A percentile compares a stretch with the other conserved stretches of the same genome.
phyloP scores from a whole-genome alignment of 2,113 vertebrate genomes.

The Nycticorax nycticorax region DNA sequence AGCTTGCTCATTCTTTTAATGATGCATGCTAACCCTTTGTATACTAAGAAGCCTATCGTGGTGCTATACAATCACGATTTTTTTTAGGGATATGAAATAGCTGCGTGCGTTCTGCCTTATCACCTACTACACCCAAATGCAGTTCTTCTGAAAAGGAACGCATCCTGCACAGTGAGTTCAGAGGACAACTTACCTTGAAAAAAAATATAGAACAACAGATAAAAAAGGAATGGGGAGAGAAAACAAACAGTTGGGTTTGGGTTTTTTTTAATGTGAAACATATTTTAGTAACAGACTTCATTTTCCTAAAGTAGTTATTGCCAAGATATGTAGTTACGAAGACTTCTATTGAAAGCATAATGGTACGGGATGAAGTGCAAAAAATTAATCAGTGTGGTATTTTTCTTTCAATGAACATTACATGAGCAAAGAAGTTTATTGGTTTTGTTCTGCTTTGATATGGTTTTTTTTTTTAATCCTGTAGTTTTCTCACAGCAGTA shows the following conservation, averaged over 20 bases:
- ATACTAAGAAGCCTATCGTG: slow-evolving; percentile 51
- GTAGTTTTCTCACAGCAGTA: neutral
- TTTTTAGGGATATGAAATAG: slow-evolving; percentile 7
- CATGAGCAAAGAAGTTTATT: neutral
- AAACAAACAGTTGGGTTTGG: neutral
- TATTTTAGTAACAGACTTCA: neutral
- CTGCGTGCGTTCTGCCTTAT: neutral
- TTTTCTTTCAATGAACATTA: neutral
- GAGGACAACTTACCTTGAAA: neutral
- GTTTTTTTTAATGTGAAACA: neutral
- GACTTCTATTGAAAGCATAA: neutral
- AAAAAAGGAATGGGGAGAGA: neutral
- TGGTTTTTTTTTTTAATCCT: neutral
- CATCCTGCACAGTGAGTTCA: neutral
- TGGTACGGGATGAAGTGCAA: neutral
- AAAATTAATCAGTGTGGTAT: neutral
- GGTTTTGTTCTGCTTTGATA: neutral
- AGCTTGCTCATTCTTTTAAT: slow-evolving; percentile 80
- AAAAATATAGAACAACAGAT: neutral
- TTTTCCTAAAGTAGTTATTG: neutral
- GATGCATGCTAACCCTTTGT: slow-evolving; percentile 73
- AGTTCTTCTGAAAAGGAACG: neutral
- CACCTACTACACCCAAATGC: neutral
- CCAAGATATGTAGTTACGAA: neutral
- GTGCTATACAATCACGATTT: slow-evolving; percentile 12